These are phyloP conservation scores for Semicossyphus pulcher DNA, from an alignment of 2,113 vertebrate species.

Conservation along the genomic window DNA sequence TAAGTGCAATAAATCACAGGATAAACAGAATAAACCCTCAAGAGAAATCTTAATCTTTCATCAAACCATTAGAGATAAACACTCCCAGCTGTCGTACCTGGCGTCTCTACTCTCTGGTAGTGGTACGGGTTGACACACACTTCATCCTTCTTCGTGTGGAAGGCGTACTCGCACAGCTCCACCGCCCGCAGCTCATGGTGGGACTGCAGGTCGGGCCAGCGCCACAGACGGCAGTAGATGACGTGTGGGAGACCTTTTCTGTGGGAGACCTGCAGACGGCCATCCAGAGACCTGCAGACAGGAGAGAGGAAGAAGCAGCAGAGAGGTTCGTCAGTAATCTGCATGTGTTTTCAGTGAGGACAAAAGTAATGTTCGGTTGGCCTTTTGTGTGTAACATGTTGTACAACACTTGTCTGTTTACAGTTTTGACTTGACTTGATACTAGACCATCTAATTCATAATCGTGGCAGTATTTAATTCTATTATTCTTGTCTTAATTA, in stretches of 20 bases:
- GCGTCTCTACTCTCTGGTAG: constrained; percentile 97
- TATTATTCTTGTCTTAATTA: too few relatives aligned
- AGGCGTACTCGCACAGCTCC: constrained; percentile 98
- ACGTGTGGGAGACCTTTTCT: constrained; percentile 97
- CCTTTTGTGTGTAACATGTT: too few relatives aligned
- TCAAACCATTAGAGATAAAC: background rate
- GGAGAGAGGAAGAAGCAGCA: background rate
- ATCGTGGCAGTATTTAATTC: too few relatives aligned
- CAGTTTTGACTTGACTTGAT: too few relatives aligned
- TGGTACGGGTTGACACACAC: constrained; percentile 99
- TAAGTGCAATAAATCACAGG: background rate
- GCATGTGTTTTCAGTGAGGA: too few relatives aligned
- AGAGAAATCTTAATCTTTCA: background rate
- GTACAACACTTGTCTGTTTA: too few relatives aligned
- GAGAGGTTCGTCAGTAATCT: background rate
- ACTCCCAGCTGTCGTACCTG: constrained; percentile 84
- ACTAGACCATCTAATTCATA: too few relatives aligned
- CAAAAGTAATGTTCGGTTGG: too few relatives aligned
- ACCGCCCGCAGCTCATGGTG: constrained; percentile 98
- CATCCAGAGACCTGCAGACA: constrained; percentile 91
- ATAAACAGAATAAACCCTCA: background rate
- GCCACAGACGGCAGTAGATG: constrained; percentile 99
- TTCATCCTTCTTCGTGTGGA: constrained; percentile 99
- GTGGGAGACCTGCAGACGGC: constrained; percentile 97
- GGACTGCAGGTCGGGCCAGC: constrained; percentile 98